Base-by-base conservation (phyloP, 92 coral and sea anemone species). In the Diadumene lineata region DNA sequence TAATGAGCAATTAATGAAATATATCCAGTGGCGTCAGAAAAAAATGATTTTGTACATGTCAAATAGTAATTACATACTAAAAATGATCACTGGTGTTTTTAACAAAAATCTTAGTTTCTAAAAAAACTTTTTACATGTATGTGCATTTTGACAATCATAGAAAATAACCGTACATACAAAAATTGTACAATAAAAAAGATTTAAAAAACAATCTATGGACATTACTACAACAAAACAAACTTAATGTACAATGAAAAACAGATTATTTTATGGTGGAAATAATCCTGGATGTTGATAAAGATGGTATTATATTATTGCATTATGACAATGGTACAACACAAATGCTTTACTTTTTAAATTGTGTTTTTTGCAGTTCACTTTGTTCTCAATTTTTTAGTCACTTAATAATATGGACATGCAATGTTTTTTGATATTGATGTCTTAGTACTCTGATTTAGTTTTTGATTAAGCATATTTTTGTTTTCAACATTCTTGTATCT, bases 131-230 rank as follows among this genome's bases (percentile, higher is more conserved):
- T 60, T 60, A 60, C 65, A 60, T 60, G 32, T 6, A 16, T 53
- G 25, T 53, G 58, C 51, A 56, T 27, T 53, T 16, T 53, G 3
- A 22, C 65, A 53, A 53, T 60, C 65, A 60, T 60, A 60, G 28
- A 60, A 60, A 60, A 60, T 26, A 60, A 60, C 65, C 26, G 65
- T 60, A 60, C 65, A 60, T 23, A 26, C 29, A 23, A 23, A 60
- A 22, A 22, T 22, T 53, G 58, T 53, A 53, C 58, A 53, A 53
- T 53, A 60, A 60, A 60, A 60, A 60, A 27, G 23, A 26, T 21
- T n/a, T 60, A 21, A 60, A 60, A 60, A 60, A 60, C 65, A 60
- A 60, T 60, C 65, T 60, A 6, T 6, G 2, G 26, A 60, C 65
- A 60, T 6, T 60, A 32, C 23, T 23, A 60, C 1, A 7, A 22